Percentiles rank a stretch among this genome's conserved stretches.
Evolutionary conservation across 2,888 invertebrate genomes (phyloP).

Genomic region (Agrotis ipsilon): DNA sequence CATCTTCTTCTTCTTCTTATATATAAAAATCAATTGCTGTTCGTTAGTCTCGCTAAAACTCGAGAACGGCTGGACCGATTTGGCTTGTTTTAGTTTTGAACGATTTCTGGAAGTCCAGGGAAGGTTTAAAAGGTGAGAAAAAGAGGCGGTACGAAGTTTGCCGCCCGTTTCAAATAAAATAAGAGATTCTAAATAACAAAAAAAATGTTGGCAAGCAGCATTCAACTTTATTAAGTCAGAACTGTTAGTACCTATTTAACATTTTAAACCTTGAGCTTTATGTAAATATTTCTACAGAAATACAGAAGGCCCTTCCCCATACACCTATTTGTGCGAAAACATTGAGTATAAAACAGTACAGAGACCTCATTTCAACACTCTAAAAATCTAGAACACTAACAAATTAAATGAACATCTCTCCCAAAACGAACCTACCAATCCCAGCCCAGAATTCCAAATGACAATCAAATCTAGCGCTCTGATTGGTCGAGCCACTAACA

Average conservation of each 20-base stretch:
- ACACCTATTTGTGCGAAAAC: background rate
- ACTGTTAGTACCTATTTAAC: background rate
- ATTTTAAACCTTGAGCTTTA: background rate
- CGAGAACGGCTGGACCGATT: too few relatives aligned
- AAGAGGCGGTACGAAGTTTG: too few relatives aligned
- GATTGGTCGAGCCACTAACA: slow-evolving; percentile 37
- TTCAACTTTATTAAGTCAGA: background rate
- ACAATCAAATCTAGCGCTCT: slow-evolving; percentile 23
- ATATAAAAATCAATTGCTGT: too few relatives aligned
- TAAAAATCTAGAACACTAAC: slow-evolving; percentile 12
- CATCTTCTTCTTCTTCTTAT: too few relatives aligned
- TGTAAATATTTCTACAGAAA: slow-evolving; percentile 1
- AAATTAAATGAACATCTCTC: slow-evolving; percentile 32
- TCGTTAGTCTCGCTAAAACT: too few relatives aligned
- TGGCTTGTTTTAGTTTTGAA: too few relatives aligned
- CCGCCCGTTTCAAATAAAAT: background rate
- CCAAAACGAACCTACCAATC: slow-evolving; percentile 37
- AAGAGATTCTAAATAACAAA: background rate
- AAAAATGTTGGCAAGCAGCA: background rate
- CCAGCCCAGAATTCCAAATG: slow-evolving; percentile 25
- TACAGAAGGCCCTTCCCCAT: background rate
- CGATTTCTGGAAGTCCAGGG: too few relatives aligned
- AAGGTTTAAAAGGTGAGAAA: too few relatives aligned
- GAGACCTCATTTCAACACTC: background rate
- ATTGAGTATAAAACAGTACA: background rate